Conservation (phyloP, 2,888 invertebrate species). For the Parapristionchus giblindavisi region DNA sequence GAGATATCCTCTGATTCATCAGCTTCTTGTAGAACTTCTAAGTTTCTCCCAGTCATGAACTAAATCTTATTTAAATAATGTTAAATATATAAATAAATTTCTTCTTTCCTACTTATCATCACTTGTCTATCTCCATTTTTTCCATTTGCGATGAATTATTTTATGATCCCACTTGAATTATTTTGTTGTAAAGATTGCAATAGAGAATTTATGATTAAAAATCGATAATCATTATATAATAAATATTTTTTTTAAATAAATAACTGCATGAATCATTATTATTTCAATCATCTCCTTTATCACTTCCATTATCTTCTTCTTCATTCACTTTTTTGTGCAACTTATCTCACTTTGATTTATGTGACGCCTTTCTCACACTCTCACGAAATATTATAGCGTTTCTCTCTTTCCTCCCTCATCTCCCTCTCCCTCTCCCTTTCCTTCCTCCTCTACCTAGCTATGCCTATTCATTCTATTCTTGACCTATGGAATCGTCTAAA, state of each 20-base stretch:
- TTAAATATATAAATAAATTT: too few species aligned
- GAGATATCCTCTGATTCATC: neutral
- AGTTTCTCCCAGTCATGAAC: neutral
- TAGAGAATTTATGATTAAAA: too few species aligned
- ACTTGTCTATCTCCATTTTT: neutral
- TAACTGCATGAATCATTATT: too few species aligned
- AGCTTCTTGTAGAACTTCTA: neutral
- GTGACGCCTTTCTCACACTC: neutral
- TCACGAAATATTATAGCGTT: constrained; percentile 6
- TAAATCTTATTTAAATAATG: too few species aligned
- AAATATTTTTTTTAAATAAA: too few species aligned
- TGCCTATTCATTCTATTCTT: neutral
- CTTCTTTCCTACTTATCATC: neutral
- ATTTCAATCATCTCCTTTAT: neutral
- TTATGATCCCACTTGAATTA: neutral
- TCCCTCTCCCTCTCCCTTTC: neutral
- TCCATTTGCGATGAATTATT: neutral
- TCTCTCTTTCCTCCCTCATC: neutral
- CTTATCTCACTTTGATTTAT: neutral
- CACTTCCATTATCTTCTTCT: neutral
- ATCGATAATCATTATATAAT: too few species aligned
- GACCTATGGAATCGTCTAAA: constrained; percentile 2
- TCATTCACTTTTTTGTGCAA: neutral
- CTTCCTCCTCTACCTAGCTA: neutral
- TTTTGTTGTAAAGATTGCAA: too few species aligned